Evolutionary conservation across 2,113 vertebrate genomes (phyloP).

Genomic region (Pterocles burchelli): DNA sequence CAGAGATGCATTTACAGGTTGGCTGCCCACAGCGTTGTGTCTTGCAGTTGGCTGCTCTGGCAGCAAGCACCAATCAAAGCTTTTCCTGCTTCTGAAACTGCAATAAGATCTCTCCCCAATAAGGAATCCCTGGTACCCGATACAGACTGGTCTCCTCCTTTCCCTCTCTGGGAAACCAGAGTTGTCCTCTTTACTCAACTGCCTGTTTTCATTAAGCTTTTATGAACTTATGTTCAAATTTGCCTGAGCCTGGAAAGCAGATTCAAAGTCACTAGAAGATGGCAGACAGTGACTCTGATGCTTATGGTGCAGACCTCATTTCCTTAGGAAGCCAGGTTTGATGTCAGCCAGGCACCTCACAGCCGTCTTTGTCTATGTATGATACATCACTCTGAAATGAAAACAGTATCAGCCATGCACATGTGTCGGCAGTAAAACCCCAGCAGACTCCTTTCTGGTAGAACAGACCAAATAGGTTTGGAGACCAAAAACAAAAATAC

Average conservation of each 20-base stretch:
- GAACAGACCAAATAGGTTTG: not conserved
- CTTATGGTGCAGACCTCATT: not conserved
- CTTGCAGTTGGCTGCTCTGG: not conserved
- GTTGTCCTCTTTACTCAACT: not conserved
- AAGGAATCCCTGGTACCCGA: not conserved
- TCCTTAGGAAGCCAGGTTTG: not conserved
- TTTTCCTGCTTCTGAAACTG: not conserved
- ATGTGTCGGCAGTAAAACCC: not conserved
- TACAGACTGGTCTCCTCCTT: not conserved
- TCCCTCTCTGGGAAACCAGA: not conserved
- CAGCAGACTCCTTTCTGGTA: not conserved
- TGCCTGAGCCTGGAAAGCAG: not conserved
- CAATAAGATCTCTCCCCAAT: not conserved
- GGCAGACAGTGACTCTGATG: rapidly evolving
- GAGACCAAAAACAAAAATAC: not conserved
- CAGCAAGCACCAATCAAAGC: not conserved
- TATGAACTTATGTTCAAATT: not conserved
- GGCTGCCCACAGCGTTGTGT: rapidly evolving
- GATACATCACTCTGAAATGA: not conserved
- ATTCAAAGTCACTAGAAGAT: not conserved
- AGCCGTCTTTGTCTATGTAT: not conserved
- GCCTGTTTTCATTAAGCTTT: not conserved
- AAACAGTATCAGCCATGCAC: not conserved
- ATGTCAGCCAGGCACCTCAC: not conserved
- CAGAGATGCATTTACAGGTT: not conserved